Conservation (phyloP, 2,797 vertebrate genomes). For the Caiman crocodilus region DNA sequence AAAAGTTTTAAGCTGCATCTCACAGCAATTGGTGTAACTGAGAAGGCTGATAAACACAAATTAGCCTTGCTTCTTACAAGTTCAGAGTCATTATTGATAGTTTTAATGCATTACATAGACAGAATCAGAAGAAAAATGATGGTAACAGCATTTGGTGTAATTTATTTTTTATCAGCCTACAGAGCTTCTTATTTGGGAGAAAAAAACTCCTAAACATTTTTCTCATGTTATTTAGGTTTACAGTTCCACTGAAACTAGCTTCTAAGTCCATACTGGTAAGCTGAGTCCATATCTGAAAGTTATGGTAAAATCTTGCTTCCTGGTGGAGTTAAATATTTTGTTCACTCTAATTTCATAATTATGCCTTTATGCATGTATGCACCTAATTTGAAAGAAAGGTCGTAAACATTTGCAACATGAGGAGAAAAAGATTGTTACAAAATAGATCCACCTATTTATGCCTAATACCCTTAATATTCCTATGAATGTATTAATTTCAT, state of each 20-base stretch:
- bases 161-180: slow-evolving; percentile 10
- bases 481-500: slow-evolving; percentile 23
- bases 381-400: slow-evolving; percentile 29
- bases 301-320: background rate
- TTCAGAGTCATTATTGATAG: slow-evolving; percentile 38
- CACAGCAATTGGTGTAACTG: slow-evolving; percentile 33
- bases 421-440: background rate
- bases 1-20: slow-evolving; percentile 44
- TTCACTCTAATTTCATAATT: background rate
- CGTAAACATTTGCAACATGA: background rate
- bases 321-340: slow-evolving; percentile 16
- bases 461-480: slow-evolving; percentile 2
- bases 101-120: slow-evolving; percentile 36
- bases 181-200: background rate
- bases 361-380: background rate
- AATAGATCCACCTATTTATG: background rate
- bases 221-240: slow-evolving; percentile 5
- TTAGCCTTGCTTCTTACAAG: slow-evolving; percentile 29
- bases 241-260: background rate
- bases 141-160: background rate
- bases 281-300: background rate
- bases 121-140: slow-evolving; percentile 29
- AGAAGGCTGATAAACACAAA: slow-evolving; percentile 40
- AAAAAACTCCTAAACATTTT: slow-evolving; percentile 6
- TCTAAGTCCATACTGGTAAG: background rate